phyloP scores from a whole-genome alignment of 2,113 vertebrate species.

The Tichodroma muraria region DNA sequence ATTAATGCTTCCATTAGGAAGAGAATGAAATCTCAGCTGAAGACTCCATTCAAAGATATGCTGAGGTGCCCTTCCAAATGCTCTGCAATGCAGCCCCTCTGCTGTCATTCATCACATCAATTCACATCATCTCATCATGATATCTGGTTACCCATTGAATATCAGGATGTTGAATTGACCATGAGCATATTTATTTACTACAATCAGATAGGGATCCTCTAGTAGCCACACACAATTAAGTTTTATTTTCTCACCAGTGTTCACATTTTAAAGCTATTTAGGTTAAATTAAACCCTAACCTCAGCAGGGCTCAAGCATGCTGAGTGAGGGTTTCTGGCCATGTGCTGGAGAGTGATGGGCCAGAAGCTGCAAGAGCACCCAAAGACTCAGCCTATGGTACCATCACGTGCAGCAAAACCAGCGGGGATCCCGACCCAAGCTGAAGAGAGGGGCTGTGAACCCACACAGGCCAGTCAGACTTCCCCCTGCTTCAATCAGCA shows the following conservation, averaged over 20 bases:
- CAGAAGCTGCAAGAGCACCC: background rate
- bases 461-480: accelerated
- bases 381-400: background rate
- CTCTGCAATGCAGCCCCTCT: background rate
- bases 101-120: background rate
- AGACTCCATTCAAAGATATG: background rate
- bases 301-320: background rate
- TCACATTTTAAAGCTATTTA: background rate
- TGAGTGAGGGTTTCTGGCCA: background rate
- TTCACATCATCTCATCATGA: background rate
- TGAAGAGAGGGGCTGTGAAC: background rate
- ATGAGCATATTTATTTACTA: background rate
- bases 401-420: background rate
- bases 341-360: background rate
- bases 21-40: background rate
- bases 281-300: background rate
- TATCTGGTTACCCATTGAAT: background rate
- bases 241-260: background rate
- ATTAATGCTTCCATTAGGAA: background rate
- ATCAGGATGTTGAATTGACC: background rate
- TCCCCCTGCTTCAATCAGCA: background rate
- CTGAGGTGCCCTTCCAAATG: background rate
- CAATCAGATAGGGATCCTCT: background rate
- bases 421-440: accelerated
- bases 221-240: background rate